These are phyloP conservation scores for Drosophila malerkotliana DNA, from an alignment of 1,140 invertebrate genomes.

Conservation along the genomic window DNA sequence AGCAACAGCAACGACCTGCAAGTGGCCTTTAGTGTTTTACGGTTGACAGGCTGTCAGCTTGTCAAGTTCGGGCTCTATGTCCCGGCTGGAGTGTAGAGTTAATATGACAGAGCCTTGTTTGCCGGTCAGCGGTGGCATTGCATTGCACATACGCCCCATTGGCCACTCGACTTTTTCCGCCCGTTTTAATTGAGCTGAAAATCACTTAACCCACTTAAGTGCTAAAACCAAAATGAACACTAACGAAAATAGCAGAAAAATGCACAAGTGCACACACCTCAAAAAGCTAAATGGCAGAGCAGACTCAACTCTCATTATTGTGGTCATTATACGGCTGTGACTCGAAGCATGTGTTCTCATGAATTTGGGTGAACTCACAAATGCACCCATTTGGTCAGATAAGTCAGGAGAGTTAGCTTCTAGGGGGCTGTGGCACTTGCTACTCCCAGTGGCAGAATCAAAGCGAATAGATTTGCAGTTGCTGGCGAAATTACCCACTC, in stretches of 20 bases:
- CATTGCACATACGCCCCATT: slow-evolving; percentile 65
- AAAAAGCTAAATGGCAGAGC: slow-evolving; percentile 7
- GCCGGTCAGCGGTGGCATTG: slow-evolving; percentile 50
- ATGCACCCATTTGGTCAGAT: slow-evolving; percentile 24
- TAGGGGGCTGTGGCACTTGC: not conserved
- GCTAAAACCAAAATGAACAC: slow-evolving; percentile 4
- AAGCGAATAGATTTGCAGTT: not conserved
- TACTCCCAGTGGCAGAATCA: slow-evolving; percentile 8
- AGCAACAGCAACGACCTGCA: slow-evolving; percentile 34
- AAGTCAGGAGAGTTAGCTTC: slow-evolving; percentile 5
- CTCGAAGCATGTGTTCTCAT: slow-evolving; percentile 14
- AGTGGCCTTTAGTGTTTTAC: slow-evolving; percentile 64
- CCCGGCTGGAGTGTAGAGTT: slow-evolving; percentile 43
- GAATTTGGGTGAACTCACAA: slow-evolving; percentile 4
- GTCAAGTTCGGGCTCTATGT: slow-evolving; percentile 32
- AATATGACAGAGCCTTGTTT: slow-evolving; percentile 70
- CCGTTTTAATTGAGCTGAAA: slow-evolving; percentile 77
- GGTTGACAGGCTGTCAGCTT: slow-evolving; percentile 56
- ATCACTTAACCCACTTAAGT: slow-evolving; percentile 70
- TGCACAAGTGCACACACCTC: not conserved
- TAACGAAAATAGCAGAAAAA: not conserved
- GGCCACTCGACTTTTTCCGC: slow-evolving; percentile 36
- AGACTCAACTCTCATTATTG: slow-evolving; percentile 37
- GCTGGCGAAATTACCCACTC: not conserved
- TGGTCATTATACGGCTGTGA: slow-evolving; percentile 41